Evolutionary conservation across 2,888 invertebrate species (phyloP), one percentile per base, ranked within the genome.

Genomic region (Andrena hattorfiana): DNA sequence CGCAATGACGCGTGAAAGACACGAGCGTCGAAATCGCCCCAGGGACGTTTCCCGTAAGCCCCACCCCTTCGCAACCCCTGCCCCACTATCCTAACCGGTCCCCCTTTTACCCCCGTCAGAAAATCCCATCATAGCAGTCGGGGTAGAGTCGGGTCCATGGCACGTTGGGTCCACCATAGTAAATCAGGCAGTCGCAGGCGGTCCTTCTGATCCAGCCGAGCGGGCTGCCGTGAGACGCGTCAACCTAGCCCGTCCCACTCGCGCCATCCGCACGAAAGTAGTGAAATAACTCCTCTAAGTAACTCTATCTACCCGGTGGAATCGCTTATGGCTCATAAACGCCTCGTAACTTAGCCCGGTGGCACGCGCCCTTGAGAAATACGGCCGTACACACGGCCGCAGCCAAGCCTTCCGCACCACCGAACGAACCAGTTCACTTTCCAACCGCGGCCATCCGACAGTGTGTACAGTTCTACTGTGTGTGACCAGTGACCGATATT

Each of bases 301-400:
- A 91, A 91, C 92, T 92, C 91, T 92, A 91, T 93, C 93, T 92
- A 89, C 88, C 89, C 89, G 87, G 87, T 90, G 90, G 90, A 92
- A 93, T 93, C 92, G 92, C 93, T 93, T 91, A 93, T 93, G 92
- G 92, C 92, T 93, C 93, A 94, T 93, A 93, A 94, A 93, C 92
- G 93, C 92, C 93, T 94, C 93, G 92, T 94, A 93, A 93, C 91
- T 94, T 92, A 92, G 87, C 87, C 84, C 85, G 84, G 86, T 85
- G 91, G 91, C 93, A 93, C 92, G 92, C 92, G 92, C 92, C 91
- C 89, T 89, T 87, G 90, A 89, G 86, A 89, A 89, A 89, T 89
- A 89, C 89, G 71, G 83, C 81, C 83, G 74, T 78, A 70, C 69
- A 48, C 69, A 28, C 28, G 42, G 69, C 74, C 75, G 76, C 70